Conservation (phyloP, 2,797 vertebrate genomes). For the Emys orbicularis region DNA sequence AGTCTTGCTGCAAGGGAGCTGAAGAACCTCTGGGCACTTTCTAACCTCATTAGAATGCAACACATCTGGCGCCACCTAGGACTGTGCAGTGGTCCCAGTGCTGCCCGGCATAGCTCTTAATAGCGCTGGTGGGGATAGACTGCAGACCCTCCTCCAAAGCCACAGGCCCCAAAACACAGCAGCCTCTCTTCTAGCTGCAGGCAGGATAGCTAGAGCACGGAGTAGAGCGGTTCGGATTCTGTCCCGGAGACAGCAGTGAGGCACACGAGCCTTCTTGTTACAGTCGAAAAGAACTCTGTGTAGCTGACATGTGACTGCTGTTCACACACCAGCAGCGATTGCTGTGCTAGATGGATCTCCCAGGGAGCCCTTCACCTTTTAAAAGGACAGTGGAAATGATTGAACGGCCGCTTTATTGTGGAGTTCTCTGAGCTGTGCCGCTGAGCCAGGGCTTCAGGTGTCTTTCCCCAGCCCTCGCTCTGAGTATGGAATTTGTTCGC, state of each 20-base stretch:
- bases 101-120: background rate
- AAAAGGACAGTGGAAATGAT: no score
- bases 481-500: background rate
- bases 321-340: background rate
- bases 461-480: fast-evolving
- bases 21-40: background rate
- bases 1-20: background rate
- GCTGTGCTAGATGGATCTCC: background rate
- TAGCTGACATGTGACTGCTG: background rate
- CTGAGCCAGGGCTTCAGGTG: fast-evolving
- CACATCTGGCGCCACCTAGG: background rate
- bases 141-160: background rate
- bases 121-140: background rate
- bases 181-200: background rate
- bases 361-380: background rate
- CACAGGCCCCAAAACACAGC: background rate
- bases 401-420: background rate
- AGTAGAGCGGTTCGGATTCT: background rate
- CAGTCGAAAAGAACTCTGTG: background rate
- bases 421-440: background rate
- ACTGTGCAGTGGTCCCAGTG: background rate
- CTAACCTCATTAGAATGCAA: no score
- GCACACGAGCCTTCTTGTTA: background rate
- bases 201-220: background rate
- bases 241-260: background rate